phyloP scores from a whole-genome alignment of 2,113 vertebrate species.

The Menura novaehollandiae region DNA sequence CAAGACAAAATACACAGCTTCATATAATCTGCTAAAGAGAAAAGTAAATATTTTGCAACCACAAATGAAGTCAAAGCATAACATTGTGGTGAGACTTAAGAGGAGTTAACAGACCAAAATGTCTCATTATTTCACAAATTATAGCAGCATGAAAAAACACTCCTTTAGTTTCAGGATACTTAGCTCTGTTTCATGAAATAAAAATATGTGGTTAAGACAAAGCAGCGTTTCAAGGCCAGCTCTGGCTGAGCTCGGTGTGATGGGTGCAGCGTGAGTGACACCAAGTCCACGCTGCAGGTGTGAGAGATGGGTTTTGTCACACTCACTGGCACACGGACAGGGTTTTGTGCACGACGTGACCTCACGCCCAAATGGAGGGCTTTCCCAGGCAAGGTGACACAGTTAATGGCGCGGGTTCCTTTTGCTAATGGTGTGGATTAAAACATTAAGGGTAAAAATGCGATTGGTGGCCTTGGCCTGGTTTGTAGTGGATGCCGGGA shows the following conservation, averaged over 20 bases:
- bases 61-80: conserved; percentile 59
- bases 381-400: neutral
- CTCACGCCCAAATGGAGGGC: neutral
- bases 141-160: conserved; percentile 39
- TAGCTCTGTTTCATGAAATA: conserved; percentile 21
- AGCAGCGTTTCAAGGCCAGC: neutral
- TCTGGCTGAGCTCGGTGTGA: neutral
- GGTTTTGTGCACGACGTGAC: neutral
- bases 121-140: conserved; percentile 62
- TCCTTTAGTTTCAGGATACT: conserved; percentile 33
- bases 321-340: neutral
- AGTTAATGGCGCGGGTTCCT: neutral
- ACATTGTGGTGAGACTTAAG: conserved; percentile 60
- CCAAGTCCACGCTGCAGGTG: neutral
- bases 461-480: neutral
- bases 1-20: conserved; percentile 60
- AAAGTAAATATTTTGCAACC: conserved; percentile 63
- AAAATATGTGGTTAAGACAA: conserved; percentile 12
- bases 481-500: neutral
- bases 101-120: conserved; percentile 52
- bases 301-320: neutral
- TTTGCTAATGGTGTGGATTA: neutral
- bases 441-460: neutral
- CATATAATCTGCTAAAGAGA: conserved; percentile 57
- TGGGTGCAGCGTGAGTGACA: neutral